These are phyloP conservation scores for Eristalinus aeneus DNA, from an alignment of 2,888 invertebrate genomes.

Conservation along the genomic window DNA sequence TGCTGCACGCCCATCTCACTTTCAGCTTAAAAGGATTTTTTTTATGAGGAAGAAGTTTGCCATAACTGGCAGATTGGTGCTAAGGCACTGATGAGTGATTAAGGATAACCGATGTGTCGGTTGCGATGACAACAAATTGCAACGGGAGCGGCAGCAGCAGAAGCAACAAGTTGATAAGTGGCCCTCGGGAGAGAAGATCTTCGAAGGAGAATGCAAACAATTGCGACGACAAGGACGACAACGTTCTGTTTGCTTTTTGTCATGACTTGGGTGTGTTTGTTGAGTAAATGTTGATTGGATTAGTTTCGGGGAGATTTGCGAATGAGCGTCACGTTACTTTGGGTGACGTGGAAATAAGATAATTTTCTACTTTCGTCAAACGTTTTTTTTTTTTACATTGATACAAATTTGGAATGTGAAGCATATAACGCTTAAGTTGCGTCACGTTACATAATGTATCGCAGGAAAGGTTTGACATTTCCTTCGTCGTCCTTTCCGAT, in stretches of 20 bases:
- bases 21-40: conserved; percentile 17
- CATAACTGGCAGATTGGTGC: conserved; percentile 20
- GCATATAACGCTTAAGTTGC: no score
- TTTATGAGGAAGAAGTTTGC: conserved; percentile 17
- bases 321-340: not conserved
- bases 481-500: no score
- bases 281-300: not conserved
- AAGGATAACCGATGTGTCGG: conserved; percentile 14
- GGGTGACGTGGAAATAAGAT: no score
- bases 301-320: not conserved
- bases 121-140: not conserved
- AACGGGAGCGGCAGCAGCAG: not conserved
- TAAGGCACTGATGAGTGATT: conserved; percentile 24
- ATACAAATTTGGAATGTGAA: no score
- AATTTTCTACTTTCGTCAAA: no score
- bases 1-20: not conserved
- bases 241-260: not conserved
- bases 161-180: not conserved
- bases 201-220: not conserved
- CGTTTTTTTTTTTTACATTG: no score
- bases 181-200: not conserved
- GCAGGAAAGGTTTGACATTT: no score
- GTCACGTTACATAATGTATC: no score
- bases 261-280: not conserved
- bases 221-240: no score